A percentile compares a stretch with the other conserved stretches of the same genome.
Evolutionary conservation across 2,113 vertebrate genomes (phyloP).

Genomic region (Apaloderma vittatum): DNA sequence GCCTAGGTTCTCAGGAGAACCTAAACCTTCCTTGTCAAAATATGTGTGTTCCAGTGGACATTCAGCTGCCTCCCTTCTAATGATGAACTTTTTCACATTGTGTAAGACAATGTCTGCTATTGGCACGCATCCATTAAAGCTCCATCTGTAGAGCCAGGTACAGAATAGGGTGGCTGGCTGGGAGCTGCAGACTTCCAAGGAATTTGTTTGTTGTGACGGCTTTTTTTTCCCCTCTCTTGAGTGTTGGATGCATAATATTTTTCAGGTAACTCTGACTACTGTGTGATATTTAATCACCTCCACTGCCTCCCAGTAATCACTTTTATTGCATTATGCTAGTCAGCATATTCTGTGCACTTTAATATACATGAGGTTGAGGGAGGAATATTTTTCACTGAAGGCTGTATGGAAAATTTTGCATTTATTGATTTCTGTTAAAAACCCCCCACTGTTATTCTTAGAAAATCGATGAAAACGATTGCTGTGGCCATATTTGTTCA

Average conservation of each 20-base stretch:
- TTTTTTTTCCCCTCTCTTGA: not conserved
- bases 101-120: not conserved
- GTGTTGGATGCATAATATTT: slow-evolving; percentile 58
- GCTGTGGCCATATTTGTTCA: slow-evolving; percentile 73
- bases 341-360: slow-evolving; percentile 76
- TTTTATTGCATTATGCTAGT: slow-evolving; percentile 75
- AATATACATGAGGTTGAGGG: slow-evolving; percentile 80
- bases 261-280: slow-evolving; percentile 64
- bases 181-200: not conserved
- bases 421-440: slow-evolving; percentile 75
- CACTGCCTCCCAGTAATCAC: slow-evolving; percentile 70
- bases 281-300: slow-evolving; percentile 76
- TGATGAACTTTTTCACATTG: slow-evolving; percentile 53
- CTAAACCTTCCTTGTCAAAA: slow-evolving; percentile 63
- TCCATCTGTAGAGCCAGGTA: not conserved
- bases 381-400: slow-evolving; percentile 75
- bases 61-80: slow-evolving; percentile 52
- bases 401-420: slow-evolving; percentile 75
- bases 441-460: slow-evolving; percentile 40
- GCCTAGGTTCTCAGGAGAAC: slow-evolving; percentile 46
- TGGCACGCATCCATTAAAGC: slow-evolving; percentile 51
- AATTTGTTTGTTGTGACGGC: not conserved
- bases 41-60: slow-evolving; percentile 39
- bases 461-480: slow-evolving; percentile 73
- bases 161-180: not conserved